phyloP scores from a whole-genome alignment of 2,888 invertebrate genomes.

The Hydriomena furcata region DNA sequence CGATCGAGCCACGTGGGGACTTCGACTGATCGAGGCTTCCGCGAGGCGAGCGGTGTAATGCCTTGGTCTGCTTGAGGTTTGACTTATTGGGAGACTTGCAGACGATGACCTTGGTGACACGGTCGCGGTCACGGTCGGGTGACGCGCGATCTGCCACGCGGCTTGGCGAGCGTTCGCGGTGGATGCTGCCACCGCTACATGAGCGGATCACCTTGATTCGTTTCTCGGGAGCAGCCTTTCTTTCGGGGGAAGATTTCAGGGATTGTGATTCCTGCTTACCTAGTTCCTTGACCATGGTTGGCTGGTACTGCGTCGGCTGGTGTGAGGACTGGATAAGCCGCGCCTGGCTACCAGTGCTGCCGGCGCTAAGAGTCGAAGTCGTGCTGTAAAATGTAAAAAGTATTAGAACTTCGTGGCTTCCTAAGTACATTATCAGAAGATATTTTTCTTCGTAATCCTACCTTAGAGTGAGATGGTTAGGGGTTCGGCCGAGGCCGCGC shows the following conservation, averaged over 20 bases:
- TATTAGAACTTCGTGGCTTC: no score
- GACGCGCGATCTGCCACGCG: slow-evolving; percentile 57
- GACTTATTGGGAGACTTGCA: slow-evolving; percentile 80
- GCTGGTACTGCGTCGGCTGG: slow-evolving; percentile 96
- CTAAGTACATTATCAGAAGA: no score
- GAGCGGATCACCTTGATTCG: slow-evolving; percentile 80
- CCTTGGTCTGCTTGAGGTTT: slow-evolving; percentile 70
- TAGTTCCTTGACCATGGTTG: slow-evolving; percentile 93
- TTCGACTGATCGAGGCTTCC: slow-evolving; percentile 79
- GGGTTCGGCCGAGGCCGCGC: slow-evolving; percentile 92
- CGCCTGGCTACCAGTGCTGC: slow-evolving; percentile 96
- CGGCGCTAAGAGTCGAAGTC: slow-evolving; percentile 96
- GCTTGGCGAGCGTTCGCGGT: slow-evolving; percentile 73
- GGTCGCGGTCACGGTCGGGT: slow-evolving; percentile 72
- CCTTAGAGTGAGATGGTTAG: slow-evolving; percentile 96
- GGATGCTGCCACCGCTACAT: slow-evolving; percentile 78
- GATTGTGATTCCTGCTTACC: slow-evolving; percentile 88
- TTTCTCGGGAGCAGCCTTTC: slow-evolving; percentile 62
- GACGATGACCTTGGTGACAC: slow-evolving; percentile 77
- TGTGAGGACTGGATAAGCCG: slow-evolving; percentile 96
- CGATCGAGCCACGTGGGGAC: slow-evolving; percentile 83
- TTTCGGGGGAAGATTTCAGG: slow-evolving; percentile 79
- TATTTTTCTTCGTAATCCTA: slow-evolving; percentile 44
- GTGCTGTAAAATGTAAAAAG: slow-evolving; percentile 85
- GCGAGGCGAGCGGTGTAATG: slow-evolving; percentile 77